Conservation (phyloP, 2,113 vertebrate species). For the Thryonomys swinderianus region DNA sequence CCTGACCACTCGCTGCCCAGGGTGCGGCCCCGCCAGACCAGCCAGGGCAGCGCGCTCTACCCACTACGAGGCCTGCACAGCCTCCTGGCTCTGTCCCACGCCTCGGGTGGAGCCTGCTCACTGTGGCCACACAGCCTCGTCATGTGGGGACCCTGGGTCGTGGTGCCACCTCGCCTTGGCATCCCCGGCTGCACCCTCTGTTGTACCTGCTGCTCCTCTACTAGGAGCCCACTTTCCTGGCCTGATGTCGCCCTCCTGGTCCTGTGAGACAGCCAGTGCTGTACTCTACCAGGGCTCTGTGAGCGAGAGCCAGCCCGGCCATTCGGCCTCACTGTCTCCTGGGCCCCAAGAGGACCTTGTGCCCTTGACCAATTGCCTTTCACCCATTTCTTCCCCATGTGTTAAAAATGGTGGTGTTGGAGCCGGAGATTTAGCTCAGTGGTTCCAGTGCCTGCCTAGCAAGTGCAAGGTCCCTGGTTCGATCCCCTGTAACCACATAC, state of each 20-base stretch:
- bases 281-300: neutral
- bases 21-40: too few relatives aligned
- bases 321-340: neutral
- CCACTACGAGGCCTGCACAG: too few relatives aligned
- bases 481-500: too few relatives aligned
- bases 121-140: neutral
- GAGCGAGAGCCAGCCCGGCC: fast-evolving
- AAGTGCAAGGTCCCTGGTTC: too few relatives aligned
- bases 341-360: neutral
- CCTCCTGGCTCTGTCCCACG: neutral
- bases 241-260: neutral
- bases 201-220: neutral
- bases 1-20: too few relatives aligned
- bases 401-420: neutral
- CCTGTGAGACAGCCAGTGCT: neutral
- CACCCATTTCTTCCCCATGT: neutral
- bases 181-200: neutral
- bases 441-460: too few relatives aligned
- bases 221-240: neutral
- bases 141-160: neutral
- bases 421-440: too few relatives aligned
- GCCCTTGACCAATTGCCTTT: neutral
- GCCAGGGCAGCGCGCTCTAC: too few relatives aligned
- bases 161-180: neutral
- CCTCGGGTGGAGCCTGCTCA: neutral